Conservation (phyloP, 2,888 invertebrate species). For the Synanthedon andrenaeformis region DNA sequence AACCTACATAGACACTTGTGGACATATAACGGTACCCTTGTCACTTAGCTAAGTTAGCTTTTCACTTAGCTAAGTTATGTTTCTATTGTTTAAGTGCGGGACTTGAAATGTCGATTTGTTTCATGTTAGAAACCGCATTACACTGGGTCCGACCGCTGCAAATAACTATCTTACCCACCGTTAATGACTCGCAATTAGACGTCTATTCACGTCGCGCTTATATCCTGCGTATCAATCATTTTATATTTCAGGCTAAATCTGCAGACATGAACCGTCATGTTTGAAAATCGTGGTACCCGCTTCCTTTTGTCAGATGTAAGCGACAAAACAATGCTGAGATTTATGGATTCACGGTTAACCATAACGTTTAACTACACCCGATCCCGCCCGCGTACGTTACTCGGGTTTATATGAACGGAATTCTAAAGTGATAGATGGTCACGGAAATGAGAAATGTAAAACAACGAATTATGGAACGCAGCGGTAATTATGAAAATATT, state of each 20-base stretch:
- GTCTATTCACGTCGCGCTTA: not conserved
- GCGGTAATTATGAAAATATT: not conserved
- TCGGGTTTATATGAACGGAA: conserved; percentile 1
- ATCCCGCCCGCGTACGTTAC: conserved; percentile 3
- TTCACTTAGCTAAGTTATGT: conserved; percentile 47
- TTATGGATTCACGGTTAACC: conserved; percentile 26
- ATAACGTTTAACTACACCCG: conserved; percentile 13
- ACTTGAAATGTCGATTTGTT: not conserved
- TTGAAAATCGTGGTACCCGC: not conserved
- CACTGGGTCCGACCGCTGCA: not conserved
- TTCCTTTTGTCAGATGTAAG: conserved; percentile 12
- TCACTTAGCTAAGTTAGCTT: conserved; percentile 50
- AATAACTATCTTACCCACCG: not conserved
- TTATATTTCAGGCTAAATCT: not conserved
- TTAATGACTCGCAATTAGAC: not conserved
- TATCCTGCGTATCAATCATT: not conserved
- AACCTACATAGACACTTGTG: conserved; percentile 9
- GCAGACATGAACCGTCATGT: not conserved
- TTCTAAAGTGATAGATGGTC: conserved; percentile 3
- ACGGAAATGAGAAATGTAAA: conserved; percentile 4
- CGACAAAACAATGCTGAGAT: conserved; percentile 42
- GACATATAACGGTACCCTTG: conserved; percentile 47
- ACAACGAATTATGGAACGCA: not conserved
- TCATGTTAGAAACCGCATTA: not conserved
- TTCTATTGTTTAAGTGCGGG: conserved; percentile 39